These are phyloP conservation scores for Pampusana beccarii DNA, from an alignment of 2,113 vertebrate genomes.

Conservation along the genomic window DNA sequence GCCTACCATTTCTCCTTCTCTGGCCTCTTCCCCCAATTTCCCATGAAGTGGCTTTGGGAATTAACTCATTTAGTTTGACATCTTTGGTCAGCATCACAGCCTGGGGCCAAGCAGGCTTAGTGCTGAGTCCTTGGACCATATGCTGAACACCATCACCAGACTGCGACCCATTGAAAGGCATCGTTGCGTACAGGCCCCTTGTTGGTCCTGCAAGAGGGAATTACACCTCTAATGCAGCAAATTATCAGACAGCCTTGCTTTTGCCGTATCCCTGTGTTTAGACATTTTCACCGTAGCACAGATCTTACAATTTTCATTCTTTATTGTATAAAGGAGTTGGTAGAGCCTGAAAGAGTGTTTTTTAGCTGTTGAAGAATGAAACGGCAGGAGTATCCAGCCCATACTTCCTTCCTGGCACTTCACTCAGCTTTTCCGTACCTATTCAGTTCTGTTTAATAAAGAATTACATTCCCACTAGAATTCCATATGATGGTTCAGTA, in stretches of 20 bases:
- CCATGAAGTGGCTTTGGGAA: not conserved
- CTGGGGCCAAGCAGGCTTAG: not conserved
- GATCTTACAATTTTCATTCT: not conserved
- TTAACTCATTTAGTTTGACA: not conserved
- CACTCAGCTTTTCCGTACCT: not conserved
- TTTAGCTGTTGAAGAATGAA: slow-evolving; percentile 12
- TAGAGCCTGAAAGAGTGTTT: not conserved
- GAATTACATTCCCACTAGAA: not conserved
- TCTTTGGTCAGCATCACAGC: not conserved
- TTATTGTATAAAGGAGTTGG: not conserved
- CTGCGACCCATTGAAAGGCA: slow-evolving; percentile 34
- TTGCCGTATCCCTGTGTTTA: not conserved
- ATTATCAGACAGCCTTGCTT: not conserved
- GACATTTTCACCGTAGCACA: not conserved
- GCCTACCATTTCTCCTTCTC: not conserved
- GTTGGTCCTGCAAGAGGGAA: not conserved
- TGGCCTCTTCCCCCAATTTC: not conserved
- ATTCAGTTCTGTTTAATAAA: not conserved
- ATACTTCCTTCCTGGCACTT: not conserved
- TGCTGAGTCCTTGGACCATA: not conserved
- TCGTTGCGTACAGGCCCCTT: not conserved
- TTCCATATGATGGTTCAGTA: not conserved
- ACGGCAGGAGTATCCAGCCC: not conserved
- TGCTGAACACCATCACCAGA: not conserved
- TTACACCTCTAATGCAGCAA: not conserved